Conservation (phyloP, 30 jellyfish, hydroid and myxozoan genomes). For the Chironex yamaguchii region DNA sequence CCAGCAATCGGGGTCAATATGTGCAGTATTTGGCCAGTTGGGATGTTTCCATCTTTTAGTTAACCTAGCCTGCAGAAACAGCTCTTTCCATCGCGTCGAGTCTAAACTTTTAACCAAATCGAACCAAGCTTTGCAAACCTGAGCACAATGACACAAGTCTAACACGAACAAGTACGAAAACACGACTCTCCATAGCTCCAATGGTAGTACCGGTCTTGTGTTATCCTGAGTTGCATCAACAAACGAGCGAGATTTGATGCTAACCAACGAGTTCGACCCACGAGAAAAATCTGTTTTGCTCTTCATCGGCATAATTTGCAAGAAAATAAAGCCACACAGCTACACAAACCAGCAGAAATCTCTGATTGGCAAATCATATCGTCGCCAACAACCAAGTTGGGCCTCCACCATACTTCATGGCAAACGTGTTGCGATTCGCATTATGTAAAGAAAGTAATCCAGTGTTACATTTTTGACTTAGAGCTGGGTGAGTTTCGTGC, state of each 20-base stretch:
- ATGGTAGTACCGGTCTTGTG: constrained; percentile 30
- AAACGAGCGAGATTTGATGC: background rate
- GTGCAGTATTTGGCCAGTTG: constrained; percentile 82
- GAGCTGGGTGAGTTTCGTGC: too few relatives aligned
- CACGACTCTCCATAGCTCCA: constrained; percentile 90
- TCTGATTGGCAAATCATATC: too few relatives aligned
- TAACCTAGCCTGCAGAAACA: constrained; percentile 68
- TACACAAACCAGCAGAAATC: too few relatives aligned
- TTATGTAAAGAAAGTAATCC: too few relatives aligned
- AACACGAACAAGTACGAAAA: constrained; percentile 69
- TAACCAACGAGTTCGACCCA: background rate
- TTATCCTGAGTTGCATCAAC: background rate
- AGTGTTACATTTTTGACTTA: too few relatives aligned
- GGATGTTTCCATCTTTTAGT: constrained; percentile 93
- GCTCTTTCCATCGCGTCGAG: constrained; percentile 88
- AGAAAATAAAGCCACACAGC: background rate
- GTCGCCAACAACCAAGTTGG: too few relatives aligned
- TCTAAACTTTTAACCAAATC: constrained; percentile 77
- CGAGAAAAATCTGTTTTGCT: background rate
- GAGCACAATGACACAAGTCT: constrained; percentile 81
- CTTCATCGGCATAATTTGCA: background rate
- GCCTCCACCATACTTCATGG: too few relatives aligned
- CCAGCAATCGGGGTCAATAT: constrained; percentile 78
- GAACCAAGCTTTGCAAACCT: constrained; percentile 84
- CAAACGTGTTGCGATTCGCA: too few relatives aligned